A percentile compares a stretch with the other conserved stretches of the same genome.
phyloP scores from a whole-genome alignment of 2,113 vertebrate genomes.

The Natator depressus region DNA sequence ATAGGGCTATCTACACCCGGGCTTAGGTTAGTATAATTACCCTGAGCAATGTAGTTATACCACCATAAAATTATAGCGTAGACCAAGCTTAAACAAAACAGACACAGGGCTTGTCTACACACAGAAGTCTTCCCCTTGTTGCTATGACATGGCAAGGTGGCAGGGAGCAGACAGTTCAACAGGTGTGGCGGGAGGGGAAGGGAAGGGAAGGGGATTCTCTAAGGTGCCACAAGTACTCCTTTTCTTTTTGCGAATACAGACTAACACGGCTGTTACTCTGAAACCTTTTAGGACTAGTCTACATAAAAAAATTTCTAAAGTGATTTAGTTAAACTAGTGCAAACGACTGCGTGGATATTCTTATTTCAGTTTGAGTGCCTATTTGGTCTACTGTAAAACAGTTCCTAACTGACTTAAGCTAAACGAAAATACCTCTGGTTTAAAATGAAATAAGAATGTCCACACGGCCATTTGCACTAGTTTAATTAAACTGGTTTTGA shows the following conservation, averaged over 20 bases:
- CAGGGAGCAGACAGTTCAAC: neutral
- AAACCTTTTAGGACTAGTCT: neutral
- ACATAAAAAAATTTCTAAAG: neutral
- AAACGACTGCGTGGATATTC: neutral
- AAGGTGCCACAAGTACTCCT: too few species aligned
- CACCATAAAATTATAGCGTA: too few species aligned
- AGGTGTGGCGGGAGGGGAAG: too few species aligned
- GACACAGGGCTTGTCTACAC: neutral
- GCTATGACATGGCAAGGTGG: neutral
- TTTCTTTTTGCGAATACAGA: too few species aligned
- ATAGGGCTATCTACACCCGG: too few species aligned
- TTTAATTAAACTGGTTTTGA: neutral
- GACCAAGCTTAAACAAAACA: neutral
- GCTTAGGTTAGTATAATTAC: too few species aligned
- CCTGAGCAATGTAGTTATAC: too few species aligned
- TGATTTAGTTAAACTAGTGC: rapidly evolving
- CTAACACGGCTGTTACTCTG: too few species aligned
- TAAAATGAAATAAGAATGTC: neutral
- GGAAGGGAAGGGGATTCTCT: neutral
- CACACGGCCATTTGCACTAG: neutral
- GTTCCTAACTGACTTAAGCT: neutral
- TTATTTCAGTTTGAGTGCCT: neutral
- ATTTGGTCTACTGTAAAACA: neutral
- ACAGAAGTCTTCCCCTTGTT: neutral
- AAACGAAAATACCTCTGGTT: neutral